These are phyloP conservation scores for Melanotaenia nigrans DNA, from an alignment of 2,797 vertebrate genomes.

Conservation along the genomic window DNA sequence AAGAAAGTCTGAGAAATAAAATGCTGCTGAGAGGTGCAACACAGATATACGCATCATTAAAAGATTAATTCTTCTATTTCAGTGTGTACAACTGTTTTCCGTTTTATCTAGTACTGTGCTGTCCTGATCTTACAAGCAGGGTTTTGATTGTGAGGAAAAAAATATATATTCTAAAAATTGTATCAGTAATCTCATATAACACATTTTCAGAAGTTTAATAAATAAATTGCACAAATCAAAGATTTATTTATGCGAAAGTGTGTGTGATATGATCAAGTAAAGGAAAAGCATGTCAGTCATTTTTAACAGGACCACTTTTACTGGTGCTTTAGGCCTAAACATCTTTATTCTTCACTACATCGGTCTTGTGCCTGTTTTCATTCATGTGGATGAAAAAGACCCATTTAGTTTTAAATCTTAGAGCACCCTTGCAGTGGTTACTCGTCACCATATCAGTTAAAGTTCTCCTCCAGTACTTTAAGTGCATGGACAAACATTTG, in stretches of 20 bases:
- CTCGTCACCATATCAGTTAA: background rate
- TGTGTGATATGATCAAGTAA: slow-evolving; percentile 14
- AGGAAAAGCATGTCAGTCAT: slow-evolving; percentile 14
- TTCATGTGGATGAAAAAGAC: slow-evolving; percentile 9
- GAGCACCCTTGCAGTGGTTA: slow-evolving; percentile 4
- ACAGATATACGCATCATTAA: background rate
- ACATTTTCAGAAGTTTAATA: background rate
- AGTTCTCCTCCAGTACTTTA: background rate
- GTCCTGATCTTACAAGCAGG: slow-evolving; percentile 27
- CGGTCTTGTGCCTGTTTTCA: background rate
- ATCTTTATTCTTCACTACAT: slow-evolving; percentile 8
- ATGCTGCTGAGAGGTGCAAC: slow-evolving; percentile 42
- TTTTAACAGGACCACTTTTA: background rate
- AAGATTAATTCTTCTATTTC: background rate
- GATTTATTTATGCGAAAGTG: slow-evolving; percentile 37
- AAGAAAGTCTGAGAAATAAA: slow-evolving; percentile 12
- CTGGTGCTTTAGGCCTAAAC: background rate
- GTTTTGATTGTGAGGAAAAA: slow-evolving; percentile 13
- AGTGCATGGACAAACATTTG: slow-evolving; percentile 35
- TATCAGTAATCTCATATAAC: background rate
- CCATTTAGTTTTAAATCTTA: slow-evolving; percentile 8
- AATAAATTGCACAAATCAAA: background rate
- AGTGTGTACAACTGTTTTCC: slow-evolving; percentile 1
- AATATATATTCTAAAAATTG: background rate
- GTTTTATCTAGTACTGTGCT: slow-evolving; percentile 5